A percentile compares a stretch with the other conserved stretches of the same genome.
Evolutionary conservation across 2,113 vertebrate species (phyloP).

Genomic region (Oplegnathus fasciatus): DNA sequence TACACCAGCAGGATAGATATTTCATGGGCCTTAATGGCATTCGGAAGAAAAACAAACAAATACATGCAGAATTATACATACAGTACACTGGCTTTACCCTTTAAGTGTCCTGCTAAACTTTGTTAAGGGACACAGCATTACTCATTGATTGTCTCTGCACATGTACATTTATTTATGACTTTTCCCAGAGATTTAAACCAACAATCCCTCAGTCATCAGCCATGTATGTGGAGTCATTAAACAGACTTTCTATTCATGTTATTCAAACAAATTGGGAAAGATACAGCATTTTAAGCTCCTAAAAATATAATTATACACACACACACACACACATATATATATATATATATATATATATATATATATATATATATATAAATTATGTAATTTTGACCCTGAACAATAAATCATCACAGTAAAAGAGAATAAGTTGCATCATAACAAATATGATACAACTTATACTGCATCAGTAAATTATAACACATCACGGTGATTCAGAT

Average conservation of each 20-base stretch:
- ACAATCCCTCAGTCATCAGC: neutral
- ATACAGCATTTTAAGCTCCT: neutral
- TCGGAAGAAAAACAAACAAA: conserved; percentile 4
- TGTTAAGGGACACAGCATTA: conserved; percentile 9
- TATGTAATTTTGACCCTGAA: too few relatives aligned
- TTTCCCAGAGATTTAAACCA: neutral
- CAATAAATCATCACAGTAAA: neutral
- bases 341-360: too few relatives aligned
- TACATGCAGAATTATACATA: neutral
- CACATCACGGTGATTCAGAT: neutral
- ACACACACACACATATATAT: too few relatives aligned
- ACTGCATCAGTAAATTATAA: neutral
- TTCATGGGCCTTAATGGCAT: conserved; percentile 27
- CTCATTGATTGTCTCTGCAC: neutral
- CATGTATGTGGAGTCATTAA: neutral
- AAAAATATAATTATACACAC: neutral
- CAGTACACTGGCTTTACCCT: neutral
- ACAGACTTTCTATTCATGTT: neutral
- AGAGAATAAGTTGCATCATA: neutral
- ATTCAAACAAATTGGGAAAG: neutral
- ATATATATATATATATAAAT: too few relatives aligned
- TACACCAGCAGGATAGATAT: conserved; percentile 2
- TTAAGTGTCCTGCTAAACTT: conserved; percentile 8
- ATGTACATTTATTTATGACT: neutral
- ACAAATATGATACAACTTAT: neutral